Base-by-base conservation (phyloP, 2,888 invertebrate genomes). In the Acanthopleura granulata region DNA sequence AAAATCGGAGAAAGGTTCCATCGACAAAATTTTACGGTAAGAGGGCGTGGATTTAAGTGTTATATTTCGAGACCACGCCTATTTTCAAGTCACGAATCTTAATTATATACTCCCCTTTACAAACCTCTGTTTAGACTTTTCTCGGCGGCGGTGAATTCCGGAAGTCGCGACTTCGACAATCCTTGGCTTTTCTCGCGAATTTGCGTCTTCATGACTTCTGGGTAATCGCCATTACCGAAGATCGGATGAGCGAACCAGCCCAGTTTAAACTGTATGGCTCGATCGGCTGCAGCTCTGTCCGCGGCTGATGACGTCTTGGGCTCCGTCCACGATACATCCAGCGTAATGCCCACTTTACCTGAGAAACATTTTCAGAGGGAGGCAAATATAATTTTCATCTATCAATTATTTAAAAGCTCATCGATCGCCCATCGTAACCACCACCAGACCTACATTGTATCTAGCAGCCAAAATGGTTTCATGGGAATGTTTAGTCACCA, bases 221-320 rank as follows among this genome's bases (percentile, higher is more conserved):
- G 86, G 71, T 86, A 94, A 90, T 95, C 94, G 14, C 90, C 90
- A 74, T 84, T 77, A 1, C 85, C 83, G 66, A 80, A 81, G n/a
- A 89, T 84, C 3, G 90, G 87, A 74, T 87, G 82, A 0, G 86
- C 88, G 76, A 84, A 90, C 86, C 86, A 86, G 12, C 88, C 89
- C 69, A 86, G 78, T 72, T 84, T 81, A 72, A 87, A 87, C 73
- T 79, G 76, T 30, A 83, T 66, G 16, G 79, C 79, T 51, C 85
- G 77, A 72, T 85, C 84, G 16, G 85, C 81, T 1, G 87, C 87
- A 18, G 81, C 78, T 0, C 84, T 77, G 72, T 88, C 85, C 9
- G 80, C 79, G 12, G 77, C 78, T 75, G 81, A 81, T 49, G 79
- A 81, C 62, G 87, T 81, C 40, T 80, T 75, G 0, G 88, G 86